These are phyloP conservation scores for Rhincodon typus DNA, from an alignment of 2,797 vertebrate species.

Conservation along the genomic window DNA sequence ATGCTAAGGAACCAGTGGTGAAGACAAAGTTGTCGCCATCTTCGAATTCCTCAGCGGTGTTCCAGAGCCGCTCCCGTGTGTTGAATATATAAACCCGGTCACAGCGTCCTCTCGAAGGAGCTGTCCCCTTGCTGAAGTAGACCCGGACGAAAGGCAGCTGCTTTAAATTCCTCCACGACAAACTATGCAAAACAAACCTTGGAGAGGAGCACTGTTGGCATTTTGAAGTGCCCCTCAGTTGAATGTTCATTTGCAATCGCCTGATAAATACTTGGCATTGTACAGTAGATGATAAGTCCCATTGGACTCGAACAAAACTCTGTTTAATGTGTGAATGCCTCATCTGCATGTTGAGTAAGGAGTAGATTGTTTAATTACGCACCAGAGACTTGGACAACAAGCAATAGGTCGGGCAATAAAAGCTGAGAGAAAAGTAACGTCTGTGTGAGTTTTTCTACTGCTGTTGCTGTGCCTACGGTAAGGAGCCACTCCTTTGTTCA, in stretches of 20 bases:
- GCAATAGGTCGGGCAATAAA: conserved; percentile 26
- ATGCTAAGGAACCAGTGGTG: conserved; percentile 20
- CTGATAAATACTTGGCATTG: conserved; percentile 28
- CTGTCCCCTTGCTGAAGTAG: not conserved
- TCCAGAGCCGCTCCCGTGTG: conserved; percentile 76
- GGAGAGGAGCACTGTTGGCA: not conserved
- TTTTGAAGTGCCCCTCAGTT: not conserved
- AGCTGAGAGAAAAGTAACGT: conserved; percentile 26
- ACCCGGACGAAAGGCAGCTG: conserved; percentile 13
- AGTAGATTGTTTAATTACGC: conserved; percentile 1
- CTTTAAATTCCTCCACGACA: conserved; percentile 15
- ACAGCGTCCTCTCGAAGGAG: not conserved
- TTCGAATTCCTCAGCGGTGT: conserved; percentile 85
- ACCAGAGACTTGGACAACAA: conserved; percentile 21
- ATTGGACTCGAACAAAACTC: not conserved
- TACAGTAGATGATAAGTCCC: not conserved
- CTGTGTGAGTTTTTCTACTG: conserved; percentile 19
- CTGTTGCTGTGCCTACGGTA: not conserved
- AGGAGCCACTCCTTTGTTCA: not conserved
- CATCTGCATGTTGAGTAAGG: conserved; percentile 34
- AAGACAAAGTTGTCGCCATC: conserved; percentile 71
- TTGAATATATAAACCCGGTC: conserved; percentile 71
- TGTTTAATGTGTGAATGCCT: conserved; percentile 22
- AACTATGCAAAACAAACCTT: conserved; percentile 29
- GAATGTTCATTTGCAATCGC: not conserved